phyloP scores from a whole-genome alignment of 2,113 vertebrate genomes.

The Centropristis striata region DNA sequence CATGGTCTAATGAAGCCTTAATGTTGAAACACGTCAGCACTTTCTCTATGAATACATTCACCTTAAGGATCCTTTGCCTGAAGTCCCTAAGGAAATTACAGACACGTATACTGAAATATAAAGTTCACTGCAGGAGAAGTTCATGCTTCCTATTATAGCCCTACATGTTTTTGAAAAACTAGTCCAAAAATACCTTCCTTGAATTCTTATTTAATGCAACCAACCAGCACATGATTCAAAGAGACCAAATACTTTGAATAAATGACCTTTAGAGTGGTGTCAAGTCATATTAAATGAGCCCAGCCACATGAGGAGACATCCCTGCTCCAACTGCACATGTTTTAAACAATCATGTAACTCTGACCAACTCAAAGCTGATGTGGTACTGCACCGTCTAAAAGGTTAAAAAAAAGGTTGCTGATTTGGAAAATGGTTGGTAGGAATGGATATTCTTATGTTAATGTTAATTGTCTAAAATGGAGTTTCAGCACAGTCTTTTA shows the following conservation, averaged over 20 bases:
- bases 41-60: neutral
- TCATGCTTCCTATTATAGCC: neutral
- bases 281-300: neutral
- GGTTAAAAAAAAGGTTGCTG: neutral
- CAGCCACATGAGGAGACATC: neutral
- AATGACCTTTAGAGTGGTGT: conserved; percentile 9
- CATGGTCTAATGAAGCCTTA: neutral
- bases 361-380: neutral
- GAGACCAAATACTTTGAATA: neutral
- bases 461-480: conserved; percentile 12
- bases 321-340: neutral
- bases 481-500: conserved; percentile 3
- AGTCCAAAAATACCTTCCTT: neutral
- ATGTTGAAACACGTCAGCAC: neutral
- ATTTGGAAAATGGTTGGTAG: neutral
- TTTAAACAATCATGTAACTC: neutral
- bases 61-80: neutral
- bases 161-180: neutral
- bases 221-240: neutral
- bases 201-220: neutral
- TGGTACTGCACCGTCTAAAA: neutral
- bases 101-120: neutral
- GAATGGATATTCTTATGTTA: neutral
- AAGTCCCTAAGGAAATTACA: neutral
- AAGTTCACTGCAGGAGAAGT: neutral